Conservation (phyloP, 2,888 invertebrate species). For the Rhingia rostrata region DNA sequence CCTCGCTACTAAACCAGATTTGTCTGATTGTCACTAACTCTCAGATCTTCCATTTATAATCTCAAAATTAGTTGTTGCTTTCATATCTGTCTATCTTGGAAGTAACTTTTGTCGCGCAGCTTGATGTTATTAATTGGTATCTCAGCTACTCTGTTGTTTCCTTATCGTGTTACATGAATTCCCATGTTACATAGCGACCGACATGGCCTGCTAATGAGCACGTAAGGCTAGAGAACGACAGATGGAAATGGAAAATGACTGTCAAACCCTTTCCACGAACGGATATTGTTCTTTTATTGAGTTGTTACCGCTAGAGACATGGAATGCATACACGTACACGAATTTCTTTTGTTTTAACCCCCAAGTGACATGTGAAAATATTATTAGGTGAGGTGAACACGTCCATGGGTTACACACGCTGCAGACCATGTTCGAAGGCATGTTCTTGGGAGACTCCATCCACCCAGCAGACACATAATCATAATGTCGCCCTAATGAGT, state of each 20-base stretch:
- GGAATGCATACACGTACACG: neutral
- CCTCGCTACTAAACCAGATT: conserved; percentile 61
- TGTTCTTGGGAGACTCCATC: neutral
- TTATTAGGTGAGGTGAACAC: conserved; percentile 41
- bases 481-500: conserved; percentile 58
- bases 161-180: conserved; percentile 60
- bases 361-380: conserved; percentile 25
- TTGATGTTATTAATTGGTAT: conserved; percentile 53
- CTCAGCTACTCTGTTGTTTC: conserved; percentile 17
- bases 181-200: conserved; percentile 39
- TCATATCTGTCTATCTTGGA: conserved; percentile 10
- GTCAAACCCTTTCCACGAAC: conserved; percentile 7
- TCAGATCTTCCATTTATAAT: conserved; percentile 52
- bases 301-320: conserved; percentile 21
- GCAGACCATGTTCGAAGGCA: neutral
- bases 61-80: conserved; percentile 1
- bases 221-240: conserved; percentile 20
- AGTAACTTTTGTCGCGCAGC: conserved; percentile 1
- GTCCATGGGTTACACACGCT: conserved; percentile 14
- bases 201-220: conserved; percentile 61
- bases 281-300: conserved; percentile 38
- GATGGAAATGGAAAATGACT: conserved; percentile 37
- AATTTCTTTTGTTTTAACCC: conserved; percentile 41
- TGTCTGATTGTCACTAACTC: conserved; percentile 53
- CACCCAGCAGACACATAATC: neutral